Conservation (phyloP, 2,113 vertebrate species). For the Delphinapterus leucas region DNA sequence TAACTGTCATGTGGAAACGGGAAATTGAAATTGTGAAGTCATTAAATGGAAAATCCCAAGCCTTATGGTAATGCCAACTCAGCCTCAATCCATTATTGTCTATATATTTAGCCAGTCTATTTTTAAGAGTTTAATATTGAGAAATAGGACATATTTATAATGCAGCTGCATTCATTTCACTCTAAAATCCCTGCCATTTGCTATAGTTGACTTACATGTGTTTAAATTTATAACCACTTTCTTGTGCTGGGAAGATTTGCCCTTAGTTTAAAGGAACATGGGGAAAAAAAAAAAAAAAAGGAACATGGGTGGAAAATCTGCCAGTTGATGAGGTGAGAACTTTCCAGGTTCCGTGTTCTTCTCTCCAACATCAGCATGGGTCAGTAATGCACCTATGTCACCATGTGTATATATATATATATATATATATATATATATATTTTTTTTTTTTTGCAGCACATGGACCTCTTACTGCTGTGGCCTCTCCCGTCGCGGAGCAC, state of each 20-base stretch:
- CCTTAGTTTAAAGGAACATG: conserved; percentile 39
- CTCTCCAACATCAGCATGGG: not conserved
- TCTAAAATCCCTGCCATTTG: conserved; percentile 21
- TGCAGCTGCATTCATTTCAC: conserved; percentile 58
- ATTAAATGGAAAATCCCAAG: conserved; percentile 47
- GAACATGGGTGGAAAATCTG: not conserved
- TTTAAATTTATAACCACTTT: conserved; percentile 55
- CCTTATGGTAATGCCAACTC: conserved; percentile 46
- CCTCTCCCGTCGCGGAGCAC: too few relatives aligned
- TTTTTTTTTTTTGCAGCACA: too few relatives aligned
- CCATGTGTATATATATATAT: too few relatives aligned
- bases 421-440: too few relatives aligned
- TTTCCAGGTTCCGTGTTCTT: not conserved
- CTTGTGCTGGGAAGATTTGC: not conserved
- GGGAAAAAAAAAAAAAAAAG: not conserved
- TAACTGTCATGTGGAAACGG: conserved; percentile 35
- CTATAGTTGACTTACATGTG: conserved; percentile 25
- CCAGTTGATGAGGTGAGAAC: not conserved
- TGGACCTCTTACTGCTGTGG: too few relatives aligned
- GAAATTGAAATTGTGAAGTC: conserved; percentile 66
- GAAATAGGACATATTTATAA: conserved; percentile 66
- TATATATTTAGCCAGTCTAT: conserved; percentile 65
- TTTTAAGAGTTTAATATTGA: conserved; percentile 69
- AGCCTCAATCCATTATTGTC: conserved; percentile 58
- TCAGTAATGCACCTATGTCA: not conserved